Percentiles rank a stretch among this genome's conserved stretches.
Evolutionary conservation across 2,888 invertebrate species (phyloP).

Genomic region (Sericinus montela): DNA sequence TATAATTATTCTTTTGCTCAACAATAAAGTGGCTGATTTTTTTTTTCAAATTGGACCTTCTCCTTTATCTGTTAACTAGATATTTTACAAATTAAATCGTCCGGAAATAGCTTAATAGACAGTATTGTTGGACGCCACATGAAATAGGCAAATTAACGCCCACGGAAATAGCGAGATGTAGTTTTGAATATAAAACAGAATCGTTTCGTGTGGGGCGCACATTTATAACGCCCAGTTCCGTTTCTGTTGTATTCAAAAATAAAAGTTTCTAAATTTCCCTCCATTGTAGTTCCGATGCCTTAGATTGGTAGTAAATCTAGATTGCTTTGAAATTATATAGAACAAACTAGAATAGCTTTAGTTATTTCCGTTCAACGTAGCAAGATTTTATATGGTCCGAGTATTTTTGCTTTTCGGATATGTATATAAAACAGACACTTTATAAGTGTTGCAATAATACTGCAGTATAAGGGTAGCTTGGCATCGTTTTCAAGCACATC

Average conservation of each 20-base stretch:
- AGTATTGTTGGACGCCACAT: conserved; percentile 6
- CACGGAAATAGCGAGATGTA: conserved; percentile 10
- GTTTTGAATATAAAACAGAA: conserved; percentile 10
- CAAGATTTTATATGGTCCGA: no score
- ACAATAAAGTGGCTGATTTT: no score
- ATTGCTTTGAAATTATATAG: conserved; percentile 2
- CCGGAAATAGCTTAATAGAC: conserved; percentile 4
- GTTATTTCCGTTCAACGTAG: no score
- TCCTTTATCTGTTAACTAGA: not conserved
- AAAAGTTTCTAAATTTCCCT: conserved; percentile 4
- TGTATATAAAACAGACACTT: no score
- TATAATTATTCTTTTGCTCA: no score
- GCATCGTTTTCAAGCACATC: no score
- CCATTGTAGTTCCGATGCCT: conserved; percentile 2
- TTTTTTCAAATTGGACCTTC: not conserved
- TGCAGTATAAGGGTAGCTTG: no score
- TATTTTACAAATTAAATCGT: not conserved
- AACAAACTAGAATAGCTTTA: no score
- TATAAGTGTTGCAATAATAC: no score
- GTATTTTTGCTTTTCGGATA: no score
- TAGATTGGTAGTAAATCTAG: not conserved
- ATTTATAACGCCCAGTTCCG: conserved; percentile 1
- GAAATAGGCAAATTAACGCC: conserved; percentile 8
- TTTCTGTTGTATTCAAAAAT: conserved; percentile 4
- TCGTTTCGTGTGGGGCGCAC: conserved; percentile 8